Evolutionary conservation across 1,140 invertebrate species (phyloP).

Genomic region (Lasaia peninsularis): DNA sequence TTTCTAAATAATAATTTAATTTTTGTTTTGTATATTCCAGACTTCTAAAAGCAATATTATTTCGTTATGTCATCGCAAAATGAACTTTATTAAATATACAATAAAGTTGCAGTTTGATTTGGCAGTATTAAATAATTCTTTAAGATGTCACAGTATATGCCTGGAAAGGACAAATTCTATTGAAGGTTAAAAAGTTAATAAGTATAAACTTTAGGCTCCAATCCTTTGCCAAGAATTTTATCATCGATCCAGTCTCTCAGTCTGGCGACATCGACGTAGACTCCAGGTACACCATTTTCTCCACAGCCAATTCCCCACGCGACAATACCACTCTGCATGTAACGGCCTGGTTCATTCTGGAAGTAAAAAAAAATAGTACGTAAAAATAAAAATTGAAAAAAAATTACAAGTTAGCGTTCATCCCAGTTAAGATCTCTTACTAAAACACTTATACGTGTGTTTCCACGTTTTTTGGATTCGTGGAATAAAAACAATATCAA

Average conservation of each 20-base stretch:
- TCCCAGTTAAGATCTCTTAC: no score
- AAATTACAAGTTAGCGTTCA: no score
- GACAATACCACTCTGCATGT: constrained; percentile 80
- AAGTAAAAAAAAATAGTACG: no score
- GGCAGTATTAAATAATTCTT: neutral
- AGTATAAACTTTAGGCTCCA: constrained; percentile 37
- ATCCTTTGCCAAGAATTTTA: constrained; percentile 44
- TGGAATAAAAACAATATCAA: neutral
- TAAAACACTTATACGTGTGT: no score
- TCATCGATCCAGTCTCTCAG: constrained; percentile 82
- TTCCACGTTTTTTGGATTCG: no score
- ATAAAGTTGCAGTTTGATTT: neutral
- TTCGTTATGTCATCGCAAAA: no score
- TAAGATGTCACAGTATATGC: neutral
- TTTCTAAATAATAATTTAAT: no score
- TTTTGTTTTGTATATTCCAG: no score
- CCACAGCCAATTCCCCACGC: constrained; percentile 83
- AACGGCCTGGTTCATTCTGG: constrained; percentile 58
- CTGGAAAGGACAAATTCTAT: neutral
- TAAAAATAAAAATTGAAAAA: neutral
- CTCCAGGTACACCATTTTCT: constrained; percentile 80
- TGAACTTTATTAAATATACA: no score
- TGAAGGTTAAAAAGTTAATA: constrained; percentile 9
- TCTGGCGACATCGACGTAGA: constrained; percentile 82
- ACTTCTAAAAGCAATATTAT: no score